Percentiles rank a stretch among this genome's conserved stretches.
Conservation (phyloP, 2,113 vertebrate species). For the Hemicordylus capensis region DNA sequence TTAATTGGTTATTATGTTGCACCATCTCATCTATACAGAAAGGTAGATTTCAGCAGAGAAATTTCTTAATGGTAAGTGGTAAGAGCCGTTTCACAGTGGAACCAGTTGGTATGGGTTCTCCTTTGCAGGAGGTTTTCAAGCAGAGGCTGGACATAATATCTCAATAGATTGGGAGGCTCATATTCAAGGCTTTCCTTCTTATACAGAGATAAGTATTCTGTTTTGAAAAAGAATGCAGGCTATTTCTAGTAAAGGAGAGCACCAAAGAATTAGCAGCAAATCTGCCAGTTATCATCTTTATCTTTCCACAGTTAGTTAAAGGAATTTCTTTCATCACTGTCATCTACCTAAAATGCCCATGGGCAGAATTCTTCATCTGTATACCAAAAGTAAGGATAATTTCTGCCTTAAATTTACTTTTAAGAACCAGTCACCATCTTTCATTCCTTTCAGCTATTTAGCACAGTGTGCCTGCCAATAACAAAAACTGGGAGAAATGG, state of each 20-base stretch:
- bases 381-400: not conserved
- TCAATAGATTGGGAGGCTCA: too few species aligned
- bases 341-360: not conserved
- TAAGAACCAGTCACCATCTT: not conserved
- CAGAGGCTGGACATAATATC: too few species aligned
- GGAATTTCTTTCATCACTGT: not conserved
- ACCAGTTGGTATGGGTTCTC: too few species aligned
- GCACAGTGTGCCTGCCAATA: not conserved
- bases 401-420: not conserved
- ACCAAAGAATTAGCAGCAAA: not conserved
- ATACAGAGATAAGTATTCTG: not conserved
- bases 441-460: conserved; percentile 17
- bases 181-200: too few species aligned
- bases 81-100: too few species aligned
- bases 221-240: not conserved
- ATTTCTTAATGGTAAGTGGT: too few species aligned
- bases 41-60: too few species aligned
- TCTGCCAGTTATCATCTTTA: not conserved
- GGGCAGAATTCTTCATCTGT: not conserved
- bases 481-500: conserved; percentile 16
- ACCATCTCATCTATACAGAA: too few species aligned
- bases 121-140: too few species aligned
- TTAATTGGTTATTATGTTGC: too few species aligned
- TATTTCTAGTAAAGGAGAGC: not conserved
- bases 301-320: not conserved